Evolutionary conservation across 2,888 invertebrate species (phyloP).

Genomic region (Digitonthophagus gazella): DNA sequence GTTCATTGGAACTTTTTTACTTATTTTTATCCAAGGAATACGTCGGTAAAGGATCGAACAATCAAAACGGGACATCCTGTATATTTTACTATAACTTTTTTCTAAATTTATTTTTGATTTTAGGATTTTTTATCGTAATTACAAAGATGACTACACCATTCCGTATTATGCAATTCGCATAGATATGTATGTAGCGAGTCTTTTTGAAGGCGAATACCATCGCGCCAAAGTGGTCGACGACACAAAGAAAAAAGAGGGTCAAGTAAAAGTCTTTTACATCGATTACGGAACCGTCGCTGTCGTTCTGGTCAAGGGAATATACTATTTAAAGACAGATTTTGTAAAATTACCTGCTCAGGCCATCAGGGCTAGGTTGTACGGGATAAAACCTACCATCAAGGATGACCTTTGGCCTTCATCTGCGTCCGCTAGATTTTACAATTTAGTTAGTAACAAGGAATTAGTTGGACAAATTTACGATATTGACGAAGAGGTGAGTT

Average conservation of each 20-base stretch:
- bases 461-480: slow-evolving; percentile 49
- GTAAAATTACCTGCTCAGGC: slow-evolving; percentile 55
- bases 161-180: slow-evolving; percentile 35
- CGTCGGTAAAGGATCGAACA: too few species aligned
- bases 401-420: slow-evolving; percentile 54
- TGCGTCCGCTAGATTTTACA: slow-evolving; percentile 50
- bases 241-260: slow-evolving; percentile 13
- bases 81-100: background rate
- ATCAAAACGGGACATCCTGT: too few species aligned
- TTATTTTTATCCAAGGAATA: too few species aligned
- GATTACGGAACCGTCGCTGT: slow-evolving; percentile 59
- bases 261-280: slow-evolving; percentile 52
- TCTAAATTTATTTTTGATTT: background rate
- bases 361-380: slow-evolving; percentile 54
- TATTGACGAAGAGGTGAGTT: slow-evolving; percentile 39
- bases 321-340: slow-evolving; percentile 51
- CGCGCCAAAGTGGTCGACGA: slow-evolving; percentile 42
- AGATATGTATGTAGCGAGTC: slow-evolving; percentile 54
- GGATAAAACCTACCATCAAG: slow-evolving; percentile 49
- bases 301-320: slow-evolving; percentile 42
- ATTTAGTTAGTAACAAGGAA: slow-evolving; percentile 44
- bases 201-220: slow-evolving; percentile 55
- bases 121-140: slow-evolving; percentile 19
- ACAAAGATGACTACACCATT: slow-evolving; percentile 30
- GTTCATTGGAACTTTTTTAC: too few species aligned